These are phyloP conservation scores for Brachionus sp. DNA, from an alignment of 1,140 invertebrate species.

Conservation along the genomic window DNA sequence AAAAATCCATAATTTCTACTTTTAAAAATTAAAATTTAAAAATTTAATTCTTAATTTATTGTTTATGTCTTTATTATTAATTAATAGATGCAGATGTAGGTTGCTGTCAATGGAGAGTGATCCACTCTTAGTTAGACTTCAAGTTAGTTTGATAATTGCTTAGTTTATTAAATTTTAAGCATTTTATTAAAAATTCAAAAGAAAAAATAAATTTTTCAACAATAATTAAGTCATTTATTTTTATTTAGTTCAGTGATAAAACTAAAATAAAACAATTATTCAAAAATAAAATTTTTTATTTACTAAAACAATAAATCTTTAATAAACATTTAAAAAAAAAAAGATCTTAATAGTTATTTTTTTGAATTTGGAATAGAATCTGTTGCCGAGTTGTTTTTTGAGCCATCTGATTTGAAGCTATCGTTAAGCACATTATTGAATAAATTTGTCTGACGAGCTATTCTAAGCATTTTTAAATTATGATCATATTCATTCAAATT, in stretches of 20 bases:
- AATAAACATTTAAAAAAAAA: background rate
- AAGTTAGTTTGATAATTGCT: too few species aligned
- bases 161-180: too few species aligned
- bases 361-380: slow-evolving; percentile 8
- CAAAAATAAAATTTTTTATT: background rate
- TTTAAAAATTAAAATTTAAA: too few species aligned
- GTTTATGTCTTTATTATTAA: too few species aligned
- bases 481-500: background rate
- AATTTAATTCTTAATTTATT: too few species aligned
- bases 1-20: too few species aligned
- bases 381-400: background rate
- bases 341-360: background rate
- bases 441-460: background rate
- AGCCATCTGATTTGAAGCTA: slow-evolving; percentile 14
- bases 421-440: background rate
- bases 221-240: too few species aligned
- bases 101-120: too few species aligned
- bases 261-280: background rate
- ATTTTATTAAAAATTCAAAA: too few species aligned
- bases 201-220: too few species aligned
- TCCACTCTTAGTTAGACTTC: too few species aligned
- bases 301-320: background rate
- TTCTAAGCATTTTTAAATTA: slow-evolving; percentile 5
- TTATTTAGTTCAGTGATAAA: background rate
- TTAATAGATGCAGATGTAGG: too few species aligned